Conservation (phyloP, 2,113 vertebrate genomes). For the Dasyornis broadbenti region DNA sequence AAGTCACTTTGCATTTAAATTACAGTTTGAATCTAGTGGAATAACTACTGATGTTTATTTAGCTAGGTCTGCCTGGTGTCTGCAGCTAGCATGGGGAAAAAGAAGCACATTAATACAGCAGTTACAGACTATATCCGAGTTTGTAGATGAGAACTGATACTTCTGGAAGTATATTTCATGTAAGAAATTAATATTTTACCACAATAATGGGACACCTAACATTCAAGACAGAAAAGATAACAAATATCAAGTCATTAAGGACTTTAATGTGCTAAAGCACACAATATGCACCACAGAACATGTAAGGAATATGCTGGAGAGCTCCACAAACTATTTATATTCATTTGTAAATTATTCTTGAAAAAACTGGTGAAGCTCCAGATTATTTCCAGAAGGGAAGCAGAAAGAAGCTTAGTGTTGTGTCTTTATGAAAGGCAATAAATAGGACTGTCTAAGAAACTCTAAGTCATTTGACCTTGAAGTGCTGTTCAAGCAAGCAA, state of each 20-base stretch:
- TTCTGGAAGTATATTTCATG: background rate
- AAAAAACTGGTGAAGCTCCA: background rate
- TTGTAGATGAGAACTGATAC: background rate
- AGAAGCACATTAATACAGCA: background rate
- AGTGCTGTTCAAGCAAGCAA: background rate
- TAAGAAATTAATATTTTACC: background rate
- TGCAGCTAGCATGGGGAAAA: background rate
- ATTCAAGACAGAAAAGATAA: background rate
- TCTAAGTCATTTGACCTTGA: background rate
- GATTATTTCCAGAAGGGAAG: background rate
- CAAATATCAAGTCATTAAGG: background rate
- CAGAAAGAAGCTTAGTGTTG: background rate
- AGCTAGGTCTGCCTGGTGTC: background rate
- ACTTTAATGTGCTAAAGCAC: background rate
- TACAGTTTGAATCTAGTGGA: background rate
- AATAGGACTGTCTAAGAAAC: background rate
- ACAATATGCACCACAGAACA: background rate
- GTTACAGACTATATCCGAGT: background rate
- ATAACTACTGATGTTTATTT: background rate
- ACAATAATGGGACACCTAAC: background rate
- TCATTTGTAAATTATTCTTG: background rate
- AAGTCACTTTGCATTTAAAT: background rate
- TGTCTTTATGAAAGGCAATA: background rate
- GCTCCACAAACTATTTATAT: background rate
- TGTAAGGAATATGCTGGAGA: background rate